Conservation (phyloP, 92 coral and sea anemone species). For the Epizoanthus rinbou region DNA sequence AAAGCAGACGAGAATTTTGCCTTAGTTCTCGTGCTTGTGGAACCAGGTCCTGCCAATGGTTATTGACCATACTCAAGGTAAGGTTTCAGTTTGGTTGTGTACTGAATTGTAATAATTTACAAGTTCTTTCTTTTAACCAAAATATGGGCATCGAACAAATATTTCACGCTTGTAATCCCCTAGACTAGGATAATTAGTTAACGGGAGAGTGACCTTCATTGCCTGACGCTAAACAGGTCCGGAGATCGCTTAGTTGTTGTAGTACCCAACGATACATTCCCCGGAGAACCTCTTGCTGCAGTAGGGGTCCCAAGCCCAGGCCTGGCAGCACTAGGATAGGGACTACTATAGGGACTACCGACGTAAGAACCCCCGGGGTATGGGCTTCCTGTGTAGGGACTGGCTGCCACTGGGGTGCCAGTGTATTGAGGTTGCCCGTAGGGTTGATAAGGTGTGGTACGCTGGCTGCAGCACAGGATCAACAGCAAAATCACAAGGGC, state of each 20-base stretch:
- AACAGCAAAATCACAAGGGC: conserved; percentile 74
- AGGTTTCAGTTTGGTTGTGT: neutral
- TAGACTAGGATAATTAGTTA: neutral
- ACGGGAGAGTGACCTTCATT: neutral
- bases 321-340: conserved; percentile 2
- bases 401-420: conserved; percentile 53
- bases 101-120: neutral
- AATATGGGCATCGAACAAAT: neutral
- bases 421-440: conserved; percentile 11
- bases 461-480: conserved; percentile 73
- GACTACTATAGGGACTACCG: conserved; percentile 8
- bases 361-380: conserved; percentile 51
- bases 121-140: neutral
- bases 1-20: too few species aligned
- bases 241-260: conserved; percentile 21
- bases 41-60: too few species aligned
- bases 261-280: conserved; percentile 28
- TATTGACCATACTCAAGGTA: neutral
- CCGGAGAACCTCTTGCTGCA: conserved; percentile 22
- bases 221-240: conserved; percentile 37
- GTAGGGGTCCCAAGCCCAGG: neutral
- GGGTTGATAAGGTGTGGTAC: conserved; percentile 49
- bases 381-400: conserved; percentile 59
- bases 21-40: too few species aligned
- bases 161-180: neutral